Evolutionary conservation across 2,888 invertebrate genomes (phyloP), one percentile per base, ranked within the genome.

Genomic region (Lumbricus terrestris): DNA sequence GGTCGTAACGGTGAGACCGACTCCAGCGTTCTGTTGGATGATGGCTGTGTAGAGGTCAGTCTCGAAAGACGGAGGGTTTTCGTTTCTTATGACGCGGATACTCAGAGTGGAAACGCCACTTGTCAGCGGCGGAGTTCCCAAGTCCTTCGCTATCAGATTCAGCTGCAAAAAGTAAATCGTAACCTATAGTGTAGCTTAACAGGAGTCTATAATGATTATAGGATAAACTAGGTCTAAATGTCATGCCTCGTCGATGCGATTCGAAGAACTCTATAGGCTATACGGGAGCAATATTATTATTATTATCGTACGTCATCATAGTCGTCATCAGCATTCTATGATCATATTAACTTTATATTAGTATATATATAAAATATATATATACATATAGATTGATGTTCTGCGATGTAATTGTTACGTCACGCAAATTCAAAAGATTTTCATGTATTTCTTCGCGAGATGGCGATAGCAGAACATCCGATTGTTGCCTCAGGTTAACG

Each of bases 51-150:
- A 92, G n/a, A 83, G 69, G 15, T 88, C 69, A 37, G 47, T 89
- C 23, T 89, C 90, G 69, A 94, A 94, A 11, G 33, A 69, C 16
- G 94, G 94, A 16, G 91, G 82, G 47, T 92, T 91, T 38, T 93
- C 90, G 91, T 95, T 94, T 33, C 94, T 92, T 29, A 92, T 91
- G 15, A 95, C 93, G 13, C 90, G 93, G 69, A 95, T 92, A 1
- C 90, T 92, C 13, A 94, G 92, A 11, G 92, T 92, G 13, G 93
- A 92, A 54, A 89, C 88, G 82, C 90, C 91, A 89, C 92, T 92
- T 42, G 88, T 88, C 47, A 18, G 18, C 83, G 89, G 90, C 20
- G 91, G 91, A 11, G 69, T 91, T 5, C 92, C 92, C 37, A 54
- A 54, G 89, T 92, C 92, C 83, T 85, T 89, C 8, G 92, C 92